Conservation (phyloP, 2,888 invertebrate species). For the Osmoderma eremita region DNA sequence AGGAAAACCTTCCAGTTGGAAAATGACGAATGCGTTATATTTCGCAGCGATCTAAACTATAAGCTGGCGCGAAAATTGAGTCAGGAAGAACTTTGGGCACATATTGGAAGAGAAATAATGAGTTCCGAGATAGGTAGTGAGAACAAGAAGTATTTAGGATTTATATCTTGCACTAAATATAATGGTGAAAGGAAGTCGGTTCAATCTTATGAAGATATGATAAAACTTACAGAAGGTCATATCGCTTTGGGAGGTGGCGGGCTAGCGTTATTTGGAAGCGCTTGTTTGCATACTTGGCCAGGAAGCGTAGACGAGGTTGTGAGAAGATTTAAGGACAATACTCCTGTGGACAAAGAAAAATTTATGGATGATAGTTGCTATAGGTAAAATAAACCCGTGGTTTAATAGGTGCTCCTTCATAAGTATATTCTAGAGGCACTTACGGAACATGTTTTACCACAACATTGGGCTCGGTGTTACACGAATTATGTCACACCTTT, state of each 20-base stretch:
- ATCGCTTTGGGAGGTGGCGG: conserved; percentile 94
- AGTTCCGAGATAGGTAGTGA: conserved; percentile 71
- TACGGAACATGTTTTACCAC: conserved; percentile 90
- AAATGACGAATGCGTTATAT: conserved; percentile 76
- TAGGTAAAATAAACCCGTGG: conserved; percentile 62
- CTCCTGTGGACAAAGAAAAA: conserved; percentile 74
- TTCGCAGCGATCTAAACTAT: conserved; percentile 76
- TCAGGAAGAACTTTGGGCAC: conserved; percentile 84
- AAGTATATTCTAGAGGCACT: conserved; percentile 70
- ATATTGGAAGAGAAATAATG: conserved; percentile 87
- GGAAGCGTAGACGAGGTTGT: conserved; percentile 74
- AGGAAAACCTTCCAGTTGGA: conserved; percentile 86
- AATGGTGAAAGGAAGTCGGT: conserved; percentile 65
- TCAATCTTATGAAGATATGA: conserved; percentile 75
- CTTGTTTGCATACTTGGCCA: conserved; percentile 92
- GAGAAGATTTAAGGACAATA: conserved; percentile 67
- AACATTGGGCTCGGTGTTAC: conserved; percentile 89
- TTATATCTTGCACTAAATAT: conserved; percentile 87
- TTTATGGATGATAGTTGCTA: conserved; percentile 94
- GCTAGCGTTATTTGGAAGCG: conserved; percentile 89
- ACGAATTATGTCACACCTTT: conserved; percentile 94
- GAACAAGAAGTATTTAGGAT: conserved; percentile 87
- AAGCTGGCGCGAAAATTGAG: conserved; percentile 77
- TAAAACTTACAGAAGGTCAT: conserved; percentile 78
- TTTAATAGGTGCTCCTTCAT: background rate